Conservation (phyloP, 2,113 vertebrate genomes). For the Campylomormyrus tamandua region DNA sequence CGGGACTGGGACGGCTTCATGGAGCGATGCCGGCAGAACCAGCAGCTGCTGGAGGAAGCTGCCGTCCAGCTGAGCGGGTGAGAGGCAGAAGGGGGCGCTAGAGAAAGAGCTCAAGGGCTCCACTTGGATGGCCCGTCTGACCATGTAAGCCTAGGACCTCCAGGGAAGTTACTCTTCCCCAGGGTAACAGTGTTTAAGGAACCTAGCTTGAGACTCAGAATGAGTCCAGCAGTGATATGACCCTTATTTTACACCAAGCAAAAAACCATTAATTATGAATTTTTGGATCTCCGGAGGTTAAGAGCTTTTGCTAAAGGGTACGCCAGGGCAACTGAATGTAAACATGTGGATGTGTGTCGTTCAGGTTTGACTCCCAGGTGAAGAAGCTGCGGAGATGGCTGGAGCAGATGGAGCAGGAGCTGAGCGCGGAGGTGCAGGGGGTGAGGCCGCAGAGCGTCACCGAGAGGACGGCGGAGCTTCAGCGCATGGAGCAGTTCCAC, state of each 20-base stretch:
- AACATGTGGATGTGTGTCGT: conserved; percentile 8
- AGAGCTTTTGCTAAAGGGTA: background rate
- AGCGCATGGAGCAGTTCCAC: conserved; percentile 81
- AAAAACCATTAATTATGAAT: background rate
- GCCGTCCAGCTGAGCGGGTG: conserved; percentile 66
- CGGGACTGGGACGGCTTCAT: conserved; percentile 85
- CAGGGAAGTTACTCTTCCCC: background rate
- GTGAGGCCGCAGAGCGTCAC: conserved; percentile 66
- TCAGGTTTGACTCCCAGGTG: conserved; percentile 80
- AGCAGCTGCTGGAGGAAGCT: conserved; percentile 77
- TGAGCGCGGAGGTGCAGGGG: conserved; percentile 73
- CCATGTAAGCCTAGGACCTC: background rate
- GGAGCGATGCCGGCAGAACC: conserved; percentile 76
- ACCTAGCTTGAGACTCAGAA: background rate
- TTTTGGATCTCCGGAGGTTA: background rate
- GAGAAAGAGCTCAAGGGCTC: background rate
- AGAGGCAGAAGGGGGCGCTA: background rate
- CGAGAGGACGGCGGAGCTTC: conserved; percentile 79
- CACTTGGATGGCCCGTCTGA: background rate
- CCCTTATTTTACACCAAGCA: background rate
- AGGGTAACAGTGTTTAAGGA: background rate
- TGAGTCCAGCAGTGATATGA: background rate
- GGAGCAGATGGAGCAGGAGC: conserved; percentile 75
- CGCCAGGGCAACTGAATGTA: background rate
- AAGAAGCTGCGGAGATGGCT: conserved; percentile 82